phyloP scores from a whole-genome alignment of 1,140 invertebrate genomes.

The Pseudoatta argentina region DNA sequence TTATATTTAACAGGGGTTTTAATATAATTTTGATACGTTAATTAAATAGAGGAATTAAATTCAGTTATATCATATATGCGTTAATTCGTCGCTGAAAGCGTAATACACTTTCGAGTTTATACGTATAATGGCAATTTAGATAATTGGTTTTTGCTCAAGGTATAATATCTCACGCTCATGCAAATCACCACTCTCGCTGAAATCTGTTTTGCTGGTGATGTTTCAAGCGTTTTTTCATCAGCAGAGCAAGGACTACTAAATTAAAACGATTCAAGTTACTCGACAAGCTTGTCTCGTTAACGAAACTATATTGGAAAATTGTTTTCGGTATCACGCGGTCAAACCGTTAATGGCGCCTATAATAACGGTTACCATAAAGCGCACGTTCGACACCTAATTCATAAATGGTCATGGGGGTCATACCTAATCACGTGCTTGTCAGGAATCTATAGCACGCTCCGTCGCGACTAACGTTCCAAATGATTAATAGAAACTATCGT shows the following conservation, averaged over 20 bases:
- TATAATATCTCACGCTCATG: background rate
- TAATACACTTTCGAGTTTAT: background rate
- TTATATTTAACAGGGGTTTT: background rate
- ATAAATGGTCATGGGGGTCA: slow-evolving; percentile 69
- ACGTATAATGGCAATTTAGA: background rate
- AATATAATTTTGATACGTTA: background rate
- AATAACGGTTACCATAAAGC: slow-evolving; percentile 69
- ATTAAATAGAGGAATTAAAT: background rate
- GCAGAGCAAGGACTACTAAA: slow-evolving; percentile 38
- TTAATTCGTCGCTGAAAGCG: background rate
- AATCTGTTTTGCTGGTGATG: background rate
- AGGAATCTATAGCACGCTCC: slow-evolving; percentile 41
- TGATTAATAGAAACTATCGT: slow-evolving; percentile 30
- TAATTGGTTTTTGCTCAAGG: background rate
- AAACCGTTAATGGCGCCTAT: slow-evolving; percentile 64
- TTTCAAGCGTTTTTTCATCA: background rate
- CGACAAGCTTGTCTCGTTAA: slow-evolving; percentile 55
- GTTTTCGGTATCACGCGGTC: slow-evolving; percentile 68
- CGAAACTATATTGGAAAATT: slow-evolving; percentile 69
- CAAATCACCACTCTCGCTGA: background rate
- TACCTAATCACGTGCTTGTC: slow-evolving; percentile 29
- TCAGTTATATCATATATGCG: background rate
- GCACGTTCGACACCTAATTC: slow-evolving; percentile 59
- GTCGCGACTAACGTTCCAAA: slow-evolving; percentile 27
- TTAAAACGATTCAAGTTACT: slow-evolving; percentile 55